Percentiles rank a stretch among this genome's conserved stretches.
Conservation (phyloP, 2,888 invertebrate species). For the Spodoptera picta region DNA sequence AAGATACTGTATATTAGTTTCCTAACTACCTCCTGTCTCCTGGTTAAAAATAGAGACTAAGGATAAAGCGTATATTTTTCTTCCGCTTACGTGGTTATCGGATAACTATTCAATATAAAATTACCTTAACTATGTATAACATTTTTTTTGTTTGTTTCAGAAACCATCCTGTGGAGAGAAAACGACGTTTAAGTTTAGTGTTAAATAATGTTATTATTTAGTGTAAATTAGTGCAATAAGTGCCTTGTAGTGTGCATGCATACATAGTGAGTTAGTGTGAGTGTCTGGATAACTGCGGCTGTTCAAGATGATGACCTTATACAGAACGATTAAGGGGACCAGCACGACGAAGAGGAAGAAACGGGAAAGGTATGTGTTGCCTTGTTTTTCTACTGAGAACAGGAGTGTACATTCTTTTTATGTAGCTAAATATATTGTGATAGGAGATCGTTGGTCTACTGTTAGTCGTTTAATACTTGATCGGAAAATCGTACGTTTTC, state of each 20-base stretch:
- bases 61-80: no score
- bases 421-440: no score
- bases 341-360: constrained; percentile 86
- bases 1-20: no score
- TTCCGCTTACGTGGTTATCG: no score
- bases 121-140: not conserved
- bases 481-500: no score
- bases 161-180: constrained; percentile 39
- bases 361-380: constrained; percentile 80
- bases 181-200: constrained; percentile 22
- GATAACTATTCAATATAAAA: no score
- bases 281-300: constrained; percentile 28
- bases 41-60: no score
- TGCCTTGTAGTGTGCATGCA: constrained; percentile 42
- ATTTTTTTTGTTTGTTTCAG: constrained; percentile 40
- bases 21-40: no score
- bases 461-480: no score
- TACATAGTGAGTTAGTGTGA: constrained; percentile 58
- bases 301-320: constrained; percentile 88
- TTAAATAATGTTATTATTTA: constrained; percentile 24
- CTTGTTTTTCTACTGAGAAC: not conserved
- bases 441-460: no score
- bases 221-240: constrained; percentile 31
- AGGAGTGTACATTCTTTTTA: no score
- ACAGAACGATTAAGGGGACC: constrained; percentile 88